Conservation (phyloP, 2,888 invertebrate species). For the Calameuta idolon region DNA sequence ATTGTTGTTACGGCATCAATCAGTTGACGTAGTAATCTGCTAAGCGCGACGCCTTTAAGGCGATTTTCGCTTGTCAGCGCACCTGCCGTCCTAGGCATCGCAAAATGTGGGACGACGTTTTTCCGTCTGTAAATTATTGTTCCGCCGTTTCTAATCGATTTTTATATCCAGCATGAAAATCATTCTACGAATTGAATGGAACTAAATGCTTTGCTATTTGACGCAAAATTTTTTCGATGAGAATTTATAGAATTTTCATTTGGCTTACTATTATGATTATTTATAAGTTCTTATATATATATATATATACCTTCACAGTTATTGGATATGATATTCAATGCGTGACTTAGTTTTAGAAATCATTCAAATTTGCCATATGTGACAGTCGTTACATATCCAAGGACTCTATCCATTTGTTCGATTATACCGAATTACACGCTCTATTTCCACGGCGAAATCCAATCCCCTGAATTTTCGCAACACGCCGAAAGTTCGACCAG, state of each 20-base stretch:
- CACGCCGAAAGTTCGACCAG: not conserved
- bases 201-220: not conserved
- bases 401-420: not conserved
- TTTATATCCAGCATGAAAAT: not conserved
- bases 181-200: not conserved
- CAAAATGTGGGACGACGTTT: conserved; percentile 9
- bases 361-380: not conserved
- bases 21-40: conserved; percentile 56
- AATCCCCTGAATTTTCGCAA: conserved; percentile 3
- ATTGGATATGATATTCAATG: not conserved
- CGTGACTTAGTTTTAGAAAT: not conserved
- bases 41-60: conserved; percentile 53
- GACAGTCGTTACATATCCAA: not conserved
- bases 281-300: not conserved
- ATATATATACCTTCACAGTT: not conserved
- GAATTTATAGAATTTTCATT: not conserved
- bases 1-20: conserved; percentile 56
- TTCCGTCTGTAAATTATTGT: not conserved
- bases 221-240: not conserved
- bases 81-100: conserved; percentile 48
- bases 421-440: conserved; percentile 4
- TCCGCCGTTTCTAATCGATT: not conserved
- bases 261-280: not conserved
- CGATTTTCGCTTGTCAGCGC: conserved; percentile 63
- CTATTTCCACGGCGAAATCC: not conserved